Conservation (phyloP, 2,888 invertebrate species). For the Machimus rusticus region DNA sequence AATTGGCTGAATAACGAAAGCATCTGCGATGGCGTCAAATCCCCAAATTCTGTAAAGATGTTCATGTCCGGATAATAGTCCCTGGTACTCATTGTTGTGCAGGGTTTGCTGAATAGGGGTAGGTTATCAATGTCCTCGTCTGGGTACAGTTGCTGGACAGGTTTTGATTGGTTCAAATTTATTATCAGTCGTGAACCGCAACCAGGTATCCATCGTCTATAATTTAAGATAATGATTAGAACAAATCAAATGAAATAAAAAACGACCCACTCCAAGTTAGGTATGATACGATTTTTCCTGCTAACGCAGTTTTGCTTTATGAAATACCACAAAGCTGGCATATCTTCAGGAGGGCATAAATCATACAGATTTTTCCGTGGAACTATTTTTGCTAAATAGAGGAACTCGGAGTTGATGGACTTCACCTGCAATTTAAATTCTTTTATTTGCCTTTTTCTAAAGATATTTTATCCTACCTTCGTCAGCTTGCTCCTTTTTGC, state of each 20-base stretch:
- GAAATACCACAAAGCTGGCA: constrained; percentile 75
- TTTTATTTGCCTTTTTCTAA: neutral
- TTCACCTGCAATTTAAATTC: constrained; percentile 50
- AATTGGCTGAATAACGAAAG: constrained; percentile 71
- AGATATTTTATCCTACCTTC: constrained; percentile 50
- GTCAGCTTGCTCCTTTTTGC: constrained; percentile 54
- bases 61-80: constrained; percentile 67
- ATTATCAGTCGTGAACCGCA: constrained; percentile 73
- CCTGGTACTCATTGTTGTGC: constrained; percentile 54
- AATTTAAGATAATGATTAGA: neutral
- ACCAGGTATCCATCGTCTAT: constrained; percentile 75
- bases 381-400: constrained; percentile 73
- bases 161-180: constrained; percentile 49
- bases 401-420: constrained; percentile 64
- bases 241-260: neutral
- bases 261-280: constrained; percentile 73
- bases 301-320: constrained; percentile 70
- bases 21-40: constrained; percentile 71
- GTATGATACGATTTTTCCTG: constrained; percentile 71
- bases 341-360: constrained; percentile 66
- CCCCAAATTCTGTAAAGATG: constrained; percentile 77
- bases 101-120: constrained; percentile 55
- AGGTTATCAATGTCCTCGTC: constrained; percentile 51
- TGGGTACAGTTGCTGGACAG: constrained; percentile 46
- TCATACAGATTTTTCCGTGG: constrained; percentile 67